Evolutionary conservation across 2,797 vertebrate species (phyloP).

Genomic region (Botia kubotai): DNA sequence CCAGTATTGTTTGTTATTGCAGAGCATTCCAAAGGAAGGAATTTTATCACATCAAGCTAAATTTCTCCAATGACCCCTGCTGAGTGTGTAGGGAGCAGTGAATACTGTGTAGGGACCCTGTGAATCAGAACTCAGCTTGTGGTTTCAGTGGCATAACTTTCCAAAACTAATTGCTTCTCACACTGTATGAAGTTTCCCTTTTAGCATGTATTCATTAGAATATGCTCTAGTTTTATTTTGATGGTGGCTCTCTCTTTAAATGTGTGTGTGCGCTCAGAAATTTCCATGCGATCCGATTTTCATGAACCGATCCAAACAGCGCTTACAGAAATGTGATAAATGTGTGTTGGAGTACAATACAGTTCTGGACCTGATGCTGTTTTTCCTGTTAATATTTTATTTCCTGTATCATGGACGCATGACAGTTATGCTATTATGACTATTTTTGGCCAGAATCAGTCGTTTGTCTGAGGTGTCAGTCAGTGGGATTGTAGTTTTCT

Average conservation of each 20-base stretch:
- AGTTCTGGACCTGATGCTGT: constrained; percentile 43
- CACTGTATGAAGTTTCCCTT: not conserved
- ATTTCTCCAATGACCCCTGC: not conserved
- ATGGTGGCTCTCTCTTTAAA: not conserved
- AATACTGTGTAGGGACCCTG: not conserved
- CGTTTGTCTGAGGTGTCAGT: constrained; percentile 67
- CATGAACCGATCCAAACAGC: constrained; percentile 26
- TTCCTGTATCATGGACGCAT: constrained; percentile 55
- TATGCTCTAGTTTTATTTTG: not conserved
- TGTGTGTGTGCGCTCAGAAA: not conserved
- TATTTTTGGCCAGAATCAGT: constrained; percentile 70
- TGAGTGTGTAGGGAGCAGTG: not conserved
- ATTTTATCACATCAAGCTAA: not conserved
- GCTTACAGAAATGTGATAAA: constrained; percentile 36
- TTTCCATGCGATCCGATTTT: not conserved
- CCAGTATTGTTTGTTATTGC: not conserved
- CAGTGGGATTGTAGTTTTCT: constrained; percentile 64
- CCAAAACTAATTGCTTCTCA: not conserved
- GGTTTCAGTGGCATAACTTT: constrained; percentile 9
- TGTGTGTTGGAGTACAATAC: constrained; percentile 43
- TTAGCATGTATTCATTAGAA: not conserved
- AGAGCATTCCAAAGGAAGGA: not conserved
- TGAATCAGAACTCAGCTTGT: not conserved
- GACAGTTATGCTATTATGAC: constrained; percentile 50
- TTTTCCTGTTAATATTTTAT: constrained; percentile 53